A percentile compares a stretch with the other conserved stretches of the same genome.
Conservation (phyloP, 2,888 invertebrate genomes). For the Caenorhabditis sinica region DNA sequence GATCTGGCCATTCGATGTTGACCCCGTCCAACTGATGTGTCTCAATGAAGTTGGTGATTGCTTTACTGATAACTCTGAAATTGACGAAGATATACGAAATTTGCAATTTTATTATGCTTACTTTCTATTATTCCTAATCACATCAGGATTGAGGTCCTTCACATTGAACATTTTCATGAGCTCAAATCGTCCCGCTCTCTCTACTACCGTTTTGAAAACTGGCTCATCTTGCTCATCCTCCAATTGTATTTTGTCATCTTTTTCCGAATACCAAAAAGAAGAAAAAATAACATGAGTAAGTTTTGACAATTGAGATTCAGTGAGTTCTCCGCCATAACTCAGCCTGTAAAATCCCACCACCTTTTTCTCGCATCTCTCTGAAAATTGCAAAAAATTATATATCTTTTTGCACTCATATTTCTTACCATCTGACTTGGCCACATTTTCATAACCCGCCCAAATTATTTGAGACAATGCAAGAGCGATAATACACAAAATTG, state of each 20-base stretch:
- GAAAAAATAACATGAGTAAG: neutral
- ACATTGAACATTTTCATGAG: neutral
- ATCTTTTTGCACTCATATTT: too few species aligned
- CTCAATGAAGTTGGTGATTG: neutral
- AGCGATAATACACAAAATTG: too few species aligned
- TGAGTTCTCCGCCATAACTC: neutral
- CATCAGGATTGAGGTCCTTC: too few species aligned
- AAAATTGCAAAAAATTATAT: neutral
- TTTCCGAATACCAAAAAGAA: neutral
- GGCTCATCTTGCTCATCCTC: neutral
- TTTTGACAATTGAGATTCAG: neutral
- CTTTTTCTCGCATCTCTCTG: neutral
- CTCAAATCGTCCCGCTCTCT: neutral
- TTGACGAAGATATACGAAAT: too few species aligned
- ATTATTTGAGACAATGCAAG: too few species aligned
- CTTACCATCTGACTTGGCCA: too few species aligned
- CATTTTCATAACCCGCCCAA: too few species aligned
- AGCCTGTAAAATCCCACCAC: neutral
- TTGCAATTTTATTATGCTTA: too few species aligned
- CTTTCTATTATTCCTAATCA: too few species aligned
- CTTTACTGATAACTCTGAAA: neutral
- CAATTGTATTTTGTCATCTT: neutral
- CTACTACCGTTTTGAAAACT: neutral
- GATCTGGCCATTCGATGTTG: neutral
- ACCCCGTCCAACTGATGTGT: slow-evolving; percentile 1